Conservation (phyloP, 2,797 vertebrate genomes). For the Pseudocheirus occidentalis region DNA sequence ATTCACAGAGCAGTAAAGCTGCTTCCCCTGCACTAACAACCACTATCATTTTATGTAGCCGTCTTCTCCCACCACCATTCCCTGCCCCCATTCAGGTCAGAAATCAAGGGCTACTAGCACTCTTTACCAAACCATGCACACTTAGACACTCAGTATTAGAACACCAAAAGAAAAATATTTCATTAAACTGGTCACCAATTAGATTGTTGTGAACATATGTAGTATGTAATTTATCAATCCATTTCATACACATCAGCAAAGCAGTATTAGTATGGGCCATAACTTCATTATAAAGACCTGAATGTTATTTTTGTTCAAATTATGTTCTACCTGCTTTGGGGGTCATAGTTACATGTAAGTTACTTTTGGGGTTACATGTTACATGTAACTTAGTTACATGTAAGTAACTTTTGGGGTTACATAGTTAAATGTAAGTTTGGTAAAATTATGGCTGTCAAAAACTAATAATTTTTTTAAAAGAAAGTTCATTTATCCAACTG, state of each 20-base stretch:
- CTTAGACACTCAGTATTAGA: background rate
- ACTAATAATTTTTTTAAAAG: background rate
- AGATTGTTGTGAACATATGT: background rate
- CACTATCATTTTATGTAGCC: background rate
- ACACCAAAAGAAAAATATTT: constrained; percentile 28
- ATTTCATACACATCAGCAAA: constrained; percentile 37
- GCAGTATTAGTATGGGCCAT: constrained; percentile 23
- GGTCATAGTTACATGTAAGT: background rate
- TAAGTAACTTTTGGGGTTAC: background rate
- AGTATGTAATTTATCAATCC: background rate
- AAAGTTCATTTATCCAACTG: background rate
- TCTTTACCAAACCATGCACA: background rate
- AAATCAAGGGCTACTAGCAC: background rate
- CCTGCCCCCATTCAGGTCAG: background rate
- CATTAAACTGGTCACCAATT: background rate
- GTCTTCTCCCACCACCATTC: too few relatives aligned
- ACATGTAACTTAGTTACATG: too few relatives aligned
- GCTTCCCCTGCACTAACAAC: background rate
- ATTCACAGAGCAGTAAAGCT: background rate
- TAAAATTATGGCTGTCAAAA: constrained; percentile 17
- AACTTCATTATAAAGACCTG: constrained; percentile 18
- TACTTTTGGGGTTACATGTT: too few relatives aligned
- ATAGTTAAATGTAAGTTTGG: constrained; percentile 19
- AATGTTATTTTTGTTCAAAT: constrained; percentile 31
- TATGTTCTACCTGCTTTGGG: background rate